Evolutionary conservation across 2,113 vertebrate genomes (phyloP), one percentile per base, ranked within the genome.

Genomic region (Corythoichthys intestinalis): DNA sequence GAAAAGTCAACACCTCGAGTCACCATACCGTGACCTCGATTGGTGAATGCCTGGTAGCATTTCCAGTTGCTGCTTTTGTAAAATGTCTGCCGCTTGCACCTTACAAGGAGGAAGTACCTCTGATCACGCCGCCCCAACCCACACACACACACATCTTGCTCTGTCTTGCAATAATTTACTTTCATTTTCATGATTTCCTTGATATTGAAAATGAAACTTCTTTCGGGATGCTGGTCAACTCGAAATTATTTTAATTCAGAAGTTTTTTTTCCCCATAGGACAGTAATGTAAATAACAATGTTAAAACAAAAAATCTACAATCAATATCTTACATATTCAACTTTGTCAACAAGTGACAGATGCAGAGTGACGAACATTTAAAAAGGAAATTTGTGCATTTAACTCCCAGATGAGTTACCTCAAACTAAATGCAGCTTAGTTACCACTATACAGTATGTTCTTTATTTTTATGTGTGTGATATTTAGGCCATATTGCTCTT

Each of bases 41-140:
- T 78, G 80, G 86, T 28, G 20, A 28, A 80, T 65, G 86, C 80
- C 86, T 90, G 86, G 85, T 86, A 88, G 86, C 86, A 79, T 90
- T 91, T 90, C 10, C 85, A 91, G 83, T 77, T 88, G 85, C 84
- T 90, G 83, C 81, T 79, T 88, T 88, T 80, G 85, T 91, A 28
- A 90, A 91, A 89, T 88, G 90, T 85, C 88, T 89, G 82, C 87
- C 88, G 87, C 87, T 90, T 89, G 71, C 74, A 79, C 79, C 85
- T 74, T 83, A 81, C 74, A 75, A 79, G 70, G 68, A 73, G 81
- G 79, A 84, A 78, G 73, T 80, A n/a, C n/a, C n/a, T n/a, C n/a
- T n/a, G n/a, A 28, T 28, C 20, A 28, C 20, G 20, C 20, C 20
- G 20, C 63, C 61, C 15, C n/a, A 14, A 7, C 6, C 11, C 44